phyloP scores from a whole-genome alignment of 2,797 vertebrate species.

The Gadopsis marmoratus region DNA sequence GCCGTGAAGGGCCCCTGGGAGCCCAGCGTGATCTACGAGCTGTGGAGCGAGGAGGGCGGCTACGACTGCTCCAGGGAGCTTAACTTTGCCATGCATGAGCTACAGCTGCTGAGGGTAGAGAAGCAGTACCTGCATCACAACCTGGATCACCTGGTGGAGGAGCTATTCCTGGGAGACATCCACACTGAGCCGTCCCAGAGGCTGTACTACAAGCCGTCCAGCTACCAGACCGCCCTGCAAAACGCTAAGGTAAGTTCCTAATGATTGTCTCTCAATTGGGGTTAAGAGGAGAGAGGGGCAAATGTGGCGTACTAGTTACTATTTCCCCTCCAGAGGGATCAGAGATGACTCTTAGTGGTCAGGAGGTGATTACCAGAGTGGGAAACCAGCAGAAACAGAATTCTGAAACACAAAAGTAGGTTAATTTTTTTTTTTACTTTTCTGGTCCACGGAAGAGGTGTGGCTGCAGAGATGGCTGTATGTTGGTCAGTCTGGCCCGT shows the following conservation, averaged over 20 bases:
- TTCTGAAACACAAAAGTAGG: background rate
- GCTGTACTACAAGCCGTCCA: conserved; percentile 94
- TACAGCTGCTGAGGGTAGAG: conserved; percentile 95
- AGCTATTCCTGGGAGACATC: conserved; percentile 95
- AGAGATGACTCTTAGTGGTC: background rate
- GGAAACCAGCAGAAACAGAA: background rate
- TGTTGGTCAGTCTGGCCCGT: background rate
- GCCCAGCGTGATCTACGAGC: conserved; percentile 85
- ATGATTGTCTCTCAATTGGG: too few relatives aligned
- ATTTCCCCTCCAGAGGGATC: background rate
- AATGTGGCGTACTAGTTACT: background rate
- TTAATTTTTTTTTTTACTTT: background rate
- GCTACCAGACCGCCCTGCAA: conserved; percentile 95
- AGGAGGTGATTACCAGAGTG: background rate
- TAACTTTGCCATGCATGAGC: conserved; percentile 96
- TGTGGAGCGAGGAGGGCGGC: conserved; percentile 91
- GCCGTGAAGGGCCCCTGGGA: conserved; percentile 85
- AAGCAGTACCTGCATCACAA: conserved; percentile 95
- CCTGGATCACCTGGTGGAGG: conserved; percentile 94
- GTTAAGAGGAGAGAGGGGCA: background rate
- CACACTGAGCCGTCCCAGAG: conserved; percentile 93
- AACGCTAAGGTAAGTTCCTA: conserved; percentile 90
- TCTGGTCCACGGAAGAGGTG: too few relatives aligned
- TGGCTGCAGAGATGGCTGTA: background rate
- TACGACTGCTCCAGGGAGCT: conserved; percentile 90